Conservation (phyloP, 2,797 vertebrate species). For the Rhinophrynus dorsalis region DNA sequence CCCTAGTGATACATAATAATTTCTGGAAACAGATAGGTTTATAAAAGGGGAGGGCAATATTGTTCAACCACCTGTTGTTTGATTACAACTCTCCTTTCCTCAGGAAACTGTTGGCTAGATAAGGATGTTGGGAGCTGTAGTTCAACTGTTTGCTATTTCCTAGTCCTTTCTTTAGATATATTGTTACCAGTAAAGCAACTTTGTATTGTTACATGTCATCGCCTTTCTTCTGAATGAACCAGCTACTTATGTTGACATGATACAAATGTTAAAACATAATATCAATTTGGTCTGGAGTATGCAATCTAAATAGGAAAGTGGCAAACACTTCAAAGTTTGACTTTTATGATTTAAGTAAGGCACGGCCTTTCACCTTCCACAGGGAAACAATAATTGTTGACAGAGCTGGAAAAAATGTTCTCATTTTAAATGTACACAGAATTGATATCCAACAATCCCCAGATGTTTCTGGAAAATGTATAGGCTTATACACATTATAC, state of each 20-base stretch:
- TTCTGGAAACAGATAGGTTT: too few species aligned
- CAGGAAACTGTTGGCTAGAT: too few species aligned
- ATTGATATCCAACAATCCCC: background rate
- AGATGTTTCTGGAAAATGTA: constrained; percentile 4
- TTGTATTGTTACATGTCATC: background rate
- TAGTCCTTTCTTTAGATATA: too few species aligned
- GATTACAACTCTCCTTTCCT: too few species aligned
- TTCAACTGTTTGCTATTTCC: too few species aligned
- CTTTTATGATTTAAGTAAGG: constrained; percentile 1
- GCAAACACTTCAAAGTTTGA: background rate
- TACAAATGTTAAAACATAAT: background rate
- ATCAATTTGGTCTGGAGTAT: background rate
- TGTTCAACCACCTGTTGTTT: too few species aligned
- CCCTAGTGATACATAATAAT: too few species aligned
- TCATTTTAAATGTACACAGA: background rate
- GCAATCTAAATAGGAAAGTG: background rate
- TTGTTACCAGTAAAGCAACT: background rate
- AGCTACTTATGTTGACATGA: background rate
- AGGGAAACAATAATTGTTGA: background rate
- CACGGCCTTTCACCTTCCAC: background rate
- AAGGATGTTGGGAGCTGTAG: too few species aligned
- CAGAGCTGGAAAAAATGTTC: background rate
- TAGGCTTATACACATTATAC: background rate
- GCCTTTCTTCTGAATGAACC: background rate
- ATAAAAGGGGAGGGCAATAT: too few species aligned